Base-by-base conservation (phyloP, 2,797 vertebrate genomes). In the Sebastes iracundus region DNA sequence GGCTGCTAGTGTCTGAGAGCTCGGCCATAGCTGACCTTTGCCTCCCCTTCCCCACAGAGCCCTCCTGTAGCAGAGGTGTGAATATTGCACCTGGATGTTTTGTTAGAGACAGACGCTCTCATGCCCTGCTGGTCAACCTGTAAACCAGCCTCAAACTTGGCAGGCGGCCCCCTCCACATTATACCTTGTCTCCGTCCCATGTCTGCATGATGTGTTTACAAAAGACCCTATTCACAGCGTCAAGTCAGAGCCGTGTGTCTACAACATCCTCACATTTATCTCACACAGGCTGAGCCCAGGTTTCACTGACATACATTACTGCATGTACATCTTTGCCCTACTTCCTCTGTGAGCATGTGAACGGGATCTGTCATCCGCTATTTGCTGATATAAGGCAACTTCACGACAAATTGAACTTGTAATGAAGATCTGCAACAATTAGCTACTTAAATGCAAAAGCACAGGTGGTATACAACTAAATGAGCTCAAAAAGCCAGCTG, bases 81-180 rank as follows among this genome's bases (percentile, higher is more conserved):
- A 96, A 92, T 95, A 60, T 95, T 90, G 84, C 96, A 95, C 94
- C 90, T 95, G 94, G 91, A 90, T 94, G 95, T 92, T 93, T 92
- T 88, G 90, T 91, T 82, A 49, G 82, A 91, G 86, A 85, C 85
- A 88, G 85, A 73, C 71, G 74, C 90, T 94, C 94, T 92, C 90
- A 92, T 92, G 93, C 88, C 90, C 90, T 77, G 52, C n/a, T 82
- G 91, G 85, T 92, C 91, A 90, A 85, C 87, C 85, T 77, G 83
- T 90, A 92, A 94, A 91, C 80, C 77, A 73, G 65, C 85, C 81
- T 84, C 82, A 69, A 65, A 86, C 82, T 85, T 88, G 85, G 87
- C 88, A 88, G 67, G 28, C 66, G 61, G 79, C 76, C 64, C 63
- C 63, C 60, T 78, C 38, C 49, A 53, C 78, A 68, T 80, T 25